Base-by-base conservation (phyloP, 30 jellyfish, hydroid and myxozoan species). In the Chironex yamaguchii region DNA sequence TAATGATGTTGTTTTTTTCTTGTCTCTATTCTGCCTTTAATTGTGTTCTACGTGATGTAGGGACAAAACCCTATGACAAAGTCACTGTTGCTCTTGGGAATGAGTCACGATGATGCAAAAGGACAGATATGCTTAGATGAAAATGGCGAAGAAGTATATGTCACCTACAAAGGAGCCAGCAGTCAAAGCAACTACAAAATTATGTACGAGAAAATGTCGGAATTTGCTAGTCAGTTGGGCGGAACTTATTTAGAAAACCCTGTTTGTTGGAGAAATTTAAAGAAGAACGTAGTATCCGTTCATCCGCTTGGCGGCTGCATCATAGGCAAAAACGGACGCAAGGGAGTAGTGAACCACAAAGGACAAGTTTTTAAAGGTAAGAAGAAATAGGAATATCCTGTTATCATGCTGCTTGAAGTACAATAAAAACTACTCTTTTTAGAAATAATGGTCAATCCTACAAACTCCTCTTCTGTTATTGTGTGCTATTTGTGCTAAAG, bases 261-360 rank as follows among this genome's bases (percentile, higher is more conserved):
- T 1, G 14, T 62, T 4, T 79, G 90, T 2, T 79, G 76, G 29
- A 49, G 35, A 2, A 9, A 14, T 21, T 23, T 79, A 36, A 28
- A 24, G 17, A 79, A 62, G 25, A 13, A 58, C 31, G 67, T 79
- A n/a, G 82, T 62, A 52, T 34, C 90, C 25, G 90, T 42, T 9
- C 90, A 79, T 49, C 90, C 90, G 33, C 67, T 79, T n/a, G 90
- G 90, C 6, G 90, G 90, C 32, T 79, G 90, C 24, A 50, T 70
- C 65, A 79, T 79, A 82, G 90, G 70, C 4, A 35, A 34, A 12
- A 23, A 35, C 34, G 90, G 90, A 9, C 13, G 27, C 17, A 14
- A 29, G 3, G 90, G 90, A 4, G 90, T 79, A 27, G 84, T 79
- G 12, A 79, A 79, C 26, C 90, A 79, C 20, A 79, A 54, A 50